Evolutionary conservation across 2,888 invertebrate genomes (phyloP).

Genomic region (Mythimna pallens): DNA sequence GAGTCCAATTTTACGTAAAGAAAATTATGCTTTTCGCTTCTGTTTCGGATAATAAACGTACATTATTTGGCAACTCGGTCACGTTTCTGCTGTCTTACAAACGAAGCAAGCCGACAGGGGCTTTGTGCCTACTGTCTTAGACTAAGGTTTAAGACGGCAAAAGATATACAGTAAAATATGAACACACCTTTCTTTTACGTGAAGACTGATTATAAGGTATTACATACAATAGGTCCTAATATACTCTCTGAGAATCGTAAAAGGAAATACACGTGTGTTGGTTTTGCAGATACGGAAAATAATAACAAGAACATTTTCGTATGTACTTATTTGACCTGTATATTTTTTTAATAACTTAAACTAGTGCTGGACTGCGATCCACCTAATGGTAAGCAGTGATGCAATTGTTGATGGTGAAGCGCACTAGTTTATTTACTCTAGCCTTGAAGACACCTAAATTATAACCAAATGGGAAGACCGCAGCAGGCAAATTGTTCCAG

Average conservation of each 20-base stretch:
- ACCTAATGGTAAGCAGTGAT: too few relatives aligned
- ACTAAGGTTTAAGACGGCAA: constrained; percentile 37
- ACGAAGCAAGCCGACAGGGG: constrained; percentile 59
- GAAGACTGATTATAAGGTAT: constrained; percentile 25
- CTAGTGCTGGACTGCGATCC: too few relatives aligned
- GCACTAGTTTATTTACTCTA: too few relatives aligned
- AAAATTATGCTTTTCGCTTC: constrained; percentile 60
- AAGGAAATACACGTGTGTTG: background rate
- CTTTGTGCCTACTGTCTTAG: constrained; percentile 51
- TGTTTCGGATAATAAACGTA: constrained; percentile 59
- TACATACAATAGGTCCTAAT: constrained; percentile 3
- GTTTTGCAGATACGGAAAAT: too few relatives aligned
- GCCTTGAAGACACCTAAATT: too few relatives aligned
- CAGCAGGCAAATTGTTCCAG: too few relatives aligned
- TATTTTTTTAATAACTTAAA: too few relatives aligned
- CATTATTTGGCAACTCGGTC: constrained; percentile 64
- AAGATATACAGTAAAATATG: constrained; percentile 56
- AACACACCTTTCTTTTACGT: constrained; percentile 40
- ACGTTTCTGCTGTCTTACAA: constrained; percentile 65
- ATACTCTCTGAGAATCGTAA: constrained; percentile 7
- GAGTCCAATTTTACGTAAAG: constrained; percentile 48
- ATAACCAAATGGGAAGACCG: too few relatives aligned
- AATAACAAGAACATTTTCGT: too few relatives aligned
- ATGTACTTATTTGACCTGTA: too few relatives aligned
- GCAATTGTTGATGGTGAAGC: too few relatives aligned